Evolutionary conservation across 2,797 vertebrate genomes (phyloP), one percentile per base, ranked within the genome.

Genomic region (Girardinus metallicus): DNA sequence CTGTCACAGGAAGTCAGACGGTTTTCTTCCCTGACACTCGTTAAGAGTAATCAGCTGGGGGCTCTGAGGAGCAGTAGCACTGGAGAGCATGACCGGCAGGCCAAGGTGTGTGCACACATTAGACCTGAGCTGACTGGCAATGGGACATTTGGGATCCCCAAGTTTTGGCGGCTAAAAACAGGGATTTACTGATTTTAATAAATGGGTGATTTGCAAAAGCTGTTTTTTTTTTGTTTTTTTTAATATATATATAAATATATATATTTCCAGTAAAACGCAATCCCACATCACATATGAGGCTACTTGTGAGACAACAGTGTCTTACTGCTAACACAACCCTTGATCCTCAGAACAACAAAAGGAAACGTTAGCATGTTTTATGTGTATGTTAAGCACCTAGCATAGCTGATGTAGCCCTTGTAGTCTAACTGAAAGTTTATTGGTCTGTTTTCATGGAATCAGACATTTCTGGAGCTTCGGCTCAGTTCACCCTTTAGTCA

Each of bases 21-120:
- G 76, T 84, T 85, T 87, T 75, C 79, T 73, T 78, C 77, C 21
- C 57, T 66, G 9, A 0, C 9, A 21, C 68, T 82, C 7, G n/a
- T 80, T 79, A 78, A 75, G 72, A 82, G 71, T 47, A 75, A 90
- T 88, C 74, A 51, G 89, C 80, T 6, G 1, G 44, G 15, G 3
- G 55, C 44, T 82, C 71, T 46, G 57, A 80, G 68, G 68, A 89
- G 83, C 77, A 66, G 79, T 46, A 82, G 80, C 85, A 55, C 23
- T 29, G 68, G 23, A 44, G 41, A 44, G 11, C 13, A 71, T 15
- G 68, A 44, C 26, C 26, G 13, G 68, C 44, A 23, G 41, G 41
- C 41, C 68, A 15, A 43, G 23, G 26, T 71, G 26, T 71, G 41
- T 44, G 41, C 26, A 71, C 41, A 71, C 41, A 3, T 44, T n/a